Conservation (phyloP, 2,888 invertebrate genomes). For the Tridacna crocea region DNA sequence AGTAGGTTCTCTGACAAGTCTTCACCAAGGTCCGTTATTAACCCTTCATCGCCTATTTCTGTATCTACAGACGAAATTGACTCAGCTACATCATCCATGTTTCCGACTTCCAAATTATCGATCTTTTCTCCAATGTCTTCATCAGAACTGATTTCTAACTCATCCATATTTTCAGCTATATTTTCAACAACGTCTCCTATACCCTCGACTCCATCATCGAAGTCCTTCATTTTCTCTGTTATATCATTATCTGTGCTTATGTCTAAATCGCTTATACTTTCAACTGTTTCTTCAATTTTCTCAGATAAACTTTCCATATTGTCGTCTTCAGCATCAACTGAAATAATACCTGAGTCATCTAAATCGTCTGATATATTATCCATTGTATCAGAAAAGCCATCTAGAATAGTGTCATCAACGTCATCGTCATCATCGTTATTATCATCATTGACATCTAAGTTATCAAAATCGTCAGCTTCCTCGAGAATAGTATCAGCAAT, state of each 20-base stretch:
- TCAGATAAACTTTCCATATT: background rate
- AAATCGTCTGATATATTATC: background rate
- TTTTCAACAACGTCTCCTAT: background rate
- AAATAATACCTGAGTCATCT: background rate
- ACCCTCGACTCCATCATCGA: background rate
- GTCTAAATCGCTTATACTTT: conserved; percentile 9
- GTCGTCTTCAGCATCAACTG: conserved; percentile 1
- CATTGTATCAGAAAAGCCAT: background rate
- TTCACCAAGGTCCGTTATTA: too few relatives aligned
- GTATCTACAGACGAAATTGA: too few relatives aligned
- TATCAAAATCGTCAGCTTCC: conserved; percentile 13
- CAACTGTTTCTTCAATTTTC: conserved; percentile 10
- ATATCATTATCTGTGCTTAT: background rate
- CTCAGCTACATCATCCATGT: background rate
- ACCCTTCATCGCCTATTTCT: too few relatives aligned
- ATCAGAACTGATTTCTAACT: background rate
- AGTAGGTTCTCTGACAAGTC: too few relatives aligned
- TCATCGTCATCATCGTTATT: background rate
- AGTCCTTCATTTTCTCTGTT: background rate
- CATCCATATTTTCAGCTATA: background rate
- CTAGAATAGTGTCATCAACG: conserved; percentile 12
- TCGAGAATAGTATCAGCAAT: conserved; percentile 19
- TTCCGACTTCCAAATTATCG: background rate
- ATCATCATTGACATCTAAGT: background rate
- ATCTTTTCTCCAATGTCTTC: background rate